Evolutionary conservation across 2,797 vertebrate species (phyloP).

Genomic region (Pseudochirops corinnae): DNA sequence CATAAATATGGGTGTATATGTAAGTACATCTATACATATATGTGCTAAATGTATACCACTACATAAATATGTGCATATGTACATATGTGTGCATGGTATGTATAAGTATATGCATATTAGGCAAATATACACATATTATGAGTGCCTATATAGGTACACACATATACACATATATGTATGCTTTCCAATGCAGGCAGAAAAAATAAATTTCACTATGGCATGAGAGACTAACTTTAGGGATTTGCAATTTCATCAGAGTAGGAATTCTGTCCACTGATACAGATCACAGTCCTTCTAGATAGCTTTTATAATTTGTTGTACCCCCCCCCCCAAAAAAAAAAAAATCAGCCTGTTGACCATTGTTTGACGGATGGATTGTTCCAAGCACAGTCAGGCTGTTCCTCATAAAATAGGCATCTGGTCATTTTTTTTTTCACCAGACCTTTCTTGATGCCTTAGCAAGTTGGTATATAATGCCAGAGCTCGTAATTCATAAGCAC

Average conservation of each 20-base stretch:
- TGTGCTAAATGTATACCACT: background rate
- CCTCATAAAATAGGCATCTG: background rate
- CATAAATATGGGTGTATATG: background rate
- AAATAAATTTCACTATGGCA: background rate
- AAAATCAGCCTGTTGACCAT: background rate
- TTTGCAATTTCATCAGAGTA: background rate
- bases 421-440: background rate
- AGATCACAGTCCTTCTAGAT: background rate
- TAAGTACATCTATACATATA: background rate
- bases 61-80: background rate
- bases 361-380: background rate
- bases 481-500: background rate
- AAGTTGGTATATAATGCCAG: background rate
- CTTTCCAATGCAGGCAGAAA: background rate
- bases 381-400: background rate
- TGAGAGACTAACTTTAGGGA: background rate
- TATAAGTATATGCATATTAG: background rate
- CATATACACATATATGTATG: background rate
- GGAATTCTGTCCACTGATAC: background rate
- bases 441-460: background rate
- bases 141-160: background rate
- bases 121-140: background rate
- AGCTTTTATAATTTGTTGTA: background rate
- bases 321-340: background rate
- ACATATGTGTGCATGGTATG: background rate